These are phyloP conservation scores for Propithecus deckenii DNA, from an alignment of 2,797 vertebrate species.

Conservation along the genomic window DNA sequence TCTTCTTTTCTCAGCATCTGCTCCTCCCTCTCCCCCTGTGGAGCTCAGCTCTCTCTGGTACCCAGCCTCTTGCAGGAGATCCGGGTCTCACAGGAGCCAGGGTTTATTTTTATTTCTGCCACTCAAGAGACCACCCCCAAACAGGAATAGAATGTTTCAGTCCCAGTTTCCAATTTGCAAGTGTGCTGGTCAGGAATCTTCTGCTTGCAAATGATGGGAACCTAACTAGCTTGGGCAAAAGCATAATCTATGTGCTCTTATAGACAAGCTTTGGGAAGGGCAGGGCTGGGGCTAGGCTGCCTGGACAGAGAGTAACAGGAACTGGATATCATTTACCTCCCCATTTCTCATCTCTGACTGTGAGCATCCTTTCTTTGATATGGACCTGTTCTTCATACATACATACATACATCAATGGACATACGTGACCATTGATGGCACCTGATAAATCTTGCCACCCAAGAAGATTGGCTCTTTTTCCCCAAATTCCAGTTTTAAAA, in stretches of 20 bases:
- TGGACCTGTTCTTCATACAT: not conserved
- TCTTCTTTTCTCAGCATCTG: not conserved
- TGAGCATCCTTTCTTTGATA: not conserved
- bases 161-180: not conserved
- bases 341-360: not conserved
- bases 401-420: not conserved
- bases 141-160: not conserved
- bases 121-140: not conserved
- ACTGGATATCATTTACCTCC: not conserved
- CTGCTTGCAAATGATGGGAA: constrained; percentile 1
- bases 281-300: not conserved
- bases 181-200: not conserved
- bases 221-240: not conserved
- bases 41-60: not conserved
- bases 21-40: not conserved
- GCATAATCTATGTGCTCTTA: not conserved
- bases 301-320: not conserved
- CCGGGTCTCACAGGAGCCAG: not conserved
- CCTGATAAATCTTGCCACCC: not conserved
- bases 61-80: not conserved
- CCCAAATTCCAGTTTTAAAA: not conserved
- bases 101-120: not conserved
- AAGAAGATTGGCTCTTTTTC: not conserved
- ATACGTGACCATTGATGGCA: not conserved
- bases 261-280: not conserved